Evolutionary conservation across 2,888 invertebrate genomes (phyloP), one percentile per base, ranked within the genome.

Genomic region (Unio pictorum): DNA sequence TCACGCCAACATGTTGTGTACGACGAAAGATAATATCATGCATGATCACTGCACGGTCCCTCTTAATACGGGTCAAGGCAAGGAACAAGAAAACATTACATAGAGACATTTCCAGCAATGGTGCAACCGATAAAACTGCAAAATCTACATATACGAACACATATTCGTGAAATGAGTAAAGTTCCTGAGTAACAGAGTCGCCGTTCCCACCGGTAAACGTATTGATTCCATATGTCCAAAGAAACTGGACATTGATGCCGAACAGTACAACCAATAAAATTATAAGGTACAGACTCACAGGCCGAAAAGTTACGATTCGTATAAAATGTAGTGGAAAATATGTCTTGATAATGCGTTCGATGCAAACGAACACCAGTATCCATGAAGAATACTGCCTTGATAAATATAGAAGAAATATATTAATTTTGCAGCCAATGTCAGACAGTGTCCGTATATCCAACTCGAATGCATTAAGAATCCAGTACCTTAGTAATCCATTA

Each of bases 381-480:
- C 81, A 82, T 0, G 81, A 80, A 1, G 81, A 82, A 18, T 75
- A 72, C 45, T 82, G 80, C 78, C 80, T 79, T 3, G 81, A 75
- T n/a, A 73, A 63, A 65, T 82, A 82, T 15, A 79, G 76, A 30
- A 74, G 59, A 59, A 82, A 82, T 18, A 74, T 66, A 61, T 74
- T 74, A 23, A 82, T 72, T 67, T 77, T 80, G 68, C 81, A 82
- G 60, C 71, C 74, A 45, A 68, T 70, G 45, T 71, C 67, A n/a
- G 78, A 78, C 8, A 77, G 61, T 2, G 61, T 59, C 30, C 75
- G 64, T 8, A 77, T 57, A 61, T 78, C 78, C 56, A 73, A 68
- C n/a, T 75, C 68, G 17, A 74, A 74, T 11, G 70, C 68, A 23
- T 75, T 71, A 8, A 45, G 5, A 18, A 78, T 67, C 79, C 79